Base-by-base conservation (phyloP, 2,888 invertebrate genomes). In the Eristalis pertinax region DNA sequence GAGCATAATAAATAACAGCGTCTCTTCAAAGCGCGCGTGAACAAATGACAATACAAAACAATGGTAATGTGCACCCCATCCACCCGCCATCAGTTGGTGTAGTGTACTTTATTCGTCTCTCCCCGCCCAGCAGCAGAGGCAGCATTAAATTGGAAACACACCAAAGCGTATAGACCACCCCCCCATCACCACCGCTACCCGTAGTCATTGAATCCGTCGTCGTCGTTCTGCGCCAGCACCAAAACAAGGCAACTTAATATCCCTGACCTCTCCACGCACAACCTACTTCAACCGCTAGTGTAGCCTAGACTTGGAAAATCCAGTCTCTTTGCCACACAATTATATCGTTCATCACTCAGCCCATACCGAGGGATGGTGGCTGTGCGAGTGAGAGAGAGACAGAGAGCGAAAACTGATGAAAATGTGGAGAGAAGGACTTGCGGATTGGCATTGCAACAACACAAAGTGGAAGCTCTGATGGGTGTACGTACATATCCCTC, bases 291-390 rank as follows among this genome's bases (percentile, higher is more conserved):
- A 24, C 13, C 32, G 13, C 7, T 63, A 58, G 32, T 58, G 41
- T 79, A 72, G 63, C 73, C 73, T 73, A 73, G 80, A 65, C 67
- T 80, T 73, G 80, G 80, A 69, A 69, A 73, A 79, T 43, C 73
- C 73, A 73, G 58, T 79, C 65, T 64, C 65, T 50, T 50, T 50
- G 50, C 50, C 50, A 50, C 43, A 29, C 60, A 73, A 65, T 65
- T 65, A 60, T 41, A 60, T 38, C 38, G 60, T 60, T 68, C 60
- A 67, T 73, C 79, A 60, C 35, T 73, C 63, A 70, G 38, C 70
- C 19, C 64, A 56, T 26, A 13, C 19, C 50, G 35, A 5, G 35
- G 4, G 43, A 11, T n/a, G n/a, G n/a, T 3, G 43, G 4, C 1
- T 11, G n/a, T 1, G 50, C 1, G 22, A 0, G 24, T 8, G 43